Conservation (phyloP, 2,113 vertebrate species). For the Phyllopteryx taeniolatus region DNA sequence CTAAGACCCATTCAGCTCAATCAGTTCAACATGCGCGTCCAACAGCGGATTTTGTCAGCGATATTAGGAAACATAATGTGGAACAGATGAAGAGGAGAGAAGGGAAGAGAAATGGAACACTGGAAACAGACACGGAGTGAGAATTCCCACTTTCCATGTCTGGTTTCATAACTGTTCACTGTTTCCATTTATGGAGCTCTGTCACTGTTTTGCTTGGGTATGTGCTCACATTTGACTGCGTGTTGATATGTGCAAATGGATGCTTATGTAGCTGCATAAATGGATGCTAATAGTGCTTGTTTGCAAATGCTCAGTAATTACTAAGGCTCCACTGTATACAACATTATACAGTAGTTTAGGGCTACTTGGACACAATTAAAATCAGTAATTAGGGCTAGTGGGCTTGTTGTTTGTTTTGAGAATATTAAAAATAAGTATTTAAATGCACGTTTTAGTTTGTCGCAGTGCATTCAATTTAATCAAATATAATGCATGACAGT, state of each 20-base stretch:
- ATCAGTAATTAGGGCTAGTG: neutral
- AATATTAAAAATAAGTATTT: slow-evolving; percentile 11
- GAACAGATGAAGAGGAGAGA: slow-evolving; percentile 56
- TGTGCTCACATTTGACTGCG: slow-evolving; percentile 19
- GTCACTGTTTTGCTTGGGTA: slow-evolving; percentile 41
- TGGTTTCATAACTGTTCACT: slow-evolving; percentile 51
- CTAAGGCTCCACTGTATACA: neutral
- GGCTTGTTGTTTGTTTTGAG: slow-evolving; percentile 1
- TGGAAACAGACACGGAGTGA: slow-evolving; percentile 24
- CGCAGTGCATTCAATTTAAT: slow-evolving; percentile 6
- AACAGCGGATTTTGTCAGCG: slow-evolving; percentile 33
- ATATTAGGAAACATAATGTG: slow-evolving; percentile 54
- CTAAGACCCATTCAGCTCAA: slow-evolving; percentile 53
- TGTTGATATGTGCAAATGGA: slow-evolving; percentile 39
- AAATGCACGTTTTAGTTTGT: slow-evolving; percentile 4
- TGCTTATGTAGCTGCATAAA: slow-evolving; percentile 30
- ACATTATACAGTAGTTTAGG: neutral
- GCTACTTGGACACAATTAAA: slow-evolving; percentile 20
- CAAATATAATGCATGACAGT: neutral
- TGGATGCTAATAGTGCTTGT: slow-evolving; percentile 35
- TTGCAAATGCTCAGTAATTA: slow-evolving; percentile 12
- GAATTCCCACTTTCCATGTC: slow-evolving; percentile 52
- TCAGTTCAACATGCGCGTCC: slow-evolving; percentile 37
- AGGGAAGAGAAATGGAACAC: slow-evolving; percentile 45
- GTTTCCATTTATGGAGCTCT: slow-evolving; percentile 57